A percentile compares a stretch with the other conserved stretches of the same genome.
phyloP scores from a whole-genome alignment of 2,113 vertebrate species.

The Callipepla californica region DNA sequence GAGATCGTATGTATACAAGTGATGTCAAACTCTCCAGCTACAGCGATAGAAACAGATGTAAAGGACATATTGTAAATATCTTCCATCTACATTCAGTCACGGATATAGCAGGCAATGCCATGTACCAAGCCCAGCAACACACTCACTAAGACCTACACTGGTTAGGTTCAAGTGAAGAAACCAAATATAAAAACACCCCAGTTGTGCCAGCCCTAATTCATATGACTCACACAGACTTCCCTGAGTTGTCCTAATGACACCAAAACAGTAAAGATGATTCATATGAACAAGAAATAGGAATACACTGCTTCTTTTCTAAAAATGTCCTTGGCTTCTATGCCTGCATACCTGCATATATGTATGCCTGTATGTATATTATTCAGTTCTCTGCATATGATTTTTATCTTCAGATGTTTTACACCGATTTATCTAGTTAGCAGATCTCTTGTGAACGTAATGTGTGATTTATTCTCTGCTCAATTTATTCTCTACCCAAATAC shows the following conservation, averaged over 20 bases:
- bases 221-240: constrained; percentile 29
- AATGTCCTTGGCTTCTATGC: not conserved
- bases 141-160: not conserved
- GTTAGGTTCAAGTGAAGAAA: not conserved
- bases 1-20: not conserved
- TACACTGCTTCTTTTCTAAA: not conserved
- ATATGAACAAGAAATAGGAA: not conserved
- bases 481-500: not conserved
- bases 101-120: not conserved
- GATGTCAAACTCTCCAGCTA: not conserved
- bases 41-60: not conserved
- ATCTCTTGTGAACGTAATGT: not conserved
- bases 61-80: not conserved
- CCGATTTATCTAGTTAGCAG: not conserved
- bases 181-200: not conserved
- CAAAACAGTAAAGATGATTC: constrained; percentile 32
- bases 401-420: not conserved
- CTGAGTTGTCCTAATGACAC: constrained; percentile 59
- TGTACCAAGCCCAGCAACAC: not conserved
- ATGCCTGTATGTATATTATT: not conserved
- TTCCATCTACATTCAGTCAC: not conserved
- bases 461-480: not conserved
- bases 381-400: not conserved
- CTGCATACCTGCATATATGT: not conserved
- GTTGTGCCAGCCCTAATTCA: constrained; percentile 5